Percentiles rank a stretch among this genome's conserved stretches.
Evolutionary conservation across 2,797 vertebrate genomes (phyloP).

Genomic region (Syngnathus acus): DNA sequence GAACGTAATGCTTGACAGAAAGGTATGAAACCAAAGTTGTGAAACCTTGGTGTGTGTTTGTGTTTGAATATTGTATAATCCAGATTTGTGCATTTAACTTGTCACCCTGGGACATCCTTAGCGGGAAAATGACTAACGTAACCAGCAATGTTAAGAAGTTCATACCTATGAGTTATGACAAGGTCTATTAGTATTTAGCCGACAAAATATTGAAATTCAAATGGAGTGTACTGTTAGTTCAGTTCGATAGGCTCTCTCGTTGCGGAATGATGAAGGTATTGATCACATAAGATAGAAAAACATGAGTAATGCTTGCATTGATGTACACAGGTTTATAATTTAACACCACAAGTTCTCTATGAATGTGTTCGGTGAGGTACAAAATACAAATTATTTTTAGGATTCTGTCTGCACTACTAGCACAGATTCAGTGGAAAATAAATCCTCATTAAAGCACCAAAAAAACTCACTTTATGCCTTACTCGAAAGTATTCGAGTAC

Average conservation of each 20-base stretch:
- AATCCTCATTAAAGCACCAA: neutral
- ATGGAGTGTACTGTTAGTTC: neutral
- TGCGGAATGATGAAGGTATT: neutral
- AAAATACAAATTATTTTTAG: neutral
- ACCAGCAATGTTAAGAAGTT: neutral
- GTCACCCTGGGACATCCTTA: conserved; percentile 34
- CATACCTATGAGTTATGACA: neutral
- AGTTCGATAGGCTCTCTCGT: neutral
- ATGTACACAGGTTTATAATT: neutral
- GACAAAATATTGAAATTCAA: neutral
- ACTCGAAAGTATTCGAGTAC: neutral
- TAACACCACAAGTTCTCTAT: neutral
- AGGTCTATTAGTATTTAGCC: neutral
- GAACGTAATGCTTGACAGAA: conserved; percentile 21
- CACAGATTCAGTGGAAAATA: neutral
- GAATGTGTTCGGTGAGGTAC: neutral
- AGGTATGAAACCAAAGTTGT: conserved; percentile 23
- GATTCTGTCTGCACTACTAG: neutral
- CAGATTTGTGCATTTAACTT: conserved; percentile 28
- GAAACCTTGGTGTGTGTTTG: conserved; percentile 29
- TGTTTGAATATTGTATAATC: conserved; percentile 27
- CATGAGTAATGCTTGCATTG: neutral
- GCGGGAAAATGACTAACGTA: neutral
- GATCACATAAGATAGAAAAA: neutral
- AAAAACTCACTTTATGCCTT: neutral